Evolutionary conservation across 2,888 invertebrate genomes (phyloP), one percentile per base, ranked within the genome.

Genomic region (Synanthedon andrenaeformis): DNA sequence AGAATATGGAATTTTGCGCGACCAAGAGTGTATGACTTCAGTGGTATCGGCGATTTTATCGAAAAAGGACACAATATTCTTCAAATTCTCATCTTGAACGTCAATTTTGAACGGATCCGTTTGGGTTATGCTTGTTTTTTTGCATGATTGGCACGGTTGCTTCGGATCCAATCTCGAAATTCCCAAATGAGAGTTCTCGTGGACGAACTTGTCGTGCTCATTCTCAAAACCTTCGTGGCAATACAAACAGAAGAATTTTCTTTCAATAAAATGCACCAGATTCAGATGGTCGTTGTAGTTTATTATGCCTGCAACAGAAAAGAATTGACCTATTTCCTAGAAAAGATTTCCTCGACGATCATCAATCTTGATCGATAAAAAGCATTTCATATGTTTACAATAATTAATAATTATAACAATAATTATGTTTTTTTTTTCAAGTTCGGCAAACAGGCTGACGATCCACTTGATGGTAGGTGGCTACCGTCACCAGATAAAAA

Each of bases 261-360:
- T 72, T 1, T 78, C 76, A 1, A 68, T 56, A 55, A 85, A 86
- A 56, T 86, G 86, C 55, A 77, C 76, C 0, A 85, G 64, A 57
- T 85, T 85, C 0, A 86, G 62, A 19, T 86, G 86, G 52, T 86
- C 85, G 53, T 86, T 86, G 71, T 86, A 86, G 61, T 85, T 86
- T 42, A 86, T 85, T 51, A 86, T 85, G 0, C 86, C 86, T 86
- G 68, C 0, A 52, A 23, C 13, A 0, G 1, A 42, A 17, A 12
- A 11, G 1, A 41, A 10, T 17, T n/a, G 19, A 11, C 8, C 5
- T 45, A 13, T n/a, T n/a, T n/a, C n/a, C 10, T 13, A 5, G 12
- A 23, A 51, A 13, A 11, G 11, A 12, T 49, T 11, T 14, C n/a
- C 14, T 49, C 3, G 13, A 5, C 23, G 17, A 10, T 10, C 17